phyloP scores from a whole-genome alignment of 2,888 invertebrate species.

The Timema podura region DNA sequence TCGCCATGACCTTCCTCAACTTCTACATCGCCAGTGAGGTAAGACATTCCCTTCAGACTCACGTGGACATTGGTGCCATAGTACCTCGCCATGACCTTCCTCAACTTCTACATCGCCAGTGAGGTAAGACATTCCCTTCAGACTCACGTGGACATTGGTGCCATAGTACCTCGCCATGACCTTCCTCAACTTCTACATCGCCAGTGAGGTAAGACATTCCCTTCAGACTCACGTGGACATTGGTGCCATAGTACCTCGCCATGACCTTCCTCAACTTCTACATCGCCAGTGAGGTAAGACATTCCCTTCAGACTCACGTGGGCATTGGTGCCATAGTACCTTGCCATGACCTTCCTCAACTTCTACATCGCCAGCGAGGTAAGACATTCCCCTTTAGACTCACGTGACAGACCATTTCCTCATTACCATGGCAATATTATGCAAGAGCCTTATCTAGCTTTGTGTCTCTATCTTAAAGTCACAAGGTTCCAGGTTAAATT shows the following conservation, averaged over 20 bases:
- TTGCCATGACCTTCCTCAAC: slow-evolving; percentile 77
- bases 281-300: slow-evolving; percentile 69
- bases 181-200: slow-evolving; percentile 76
- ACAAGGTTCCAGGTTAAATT: no score
- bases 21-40: slow-evolving; percentile 79
- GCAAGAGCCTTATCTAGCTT: no score
- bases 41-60: slow-evolving; percentile 69
- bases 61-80: slow-evolving; percentile 75
- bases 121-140: slow-evolving; percentile 66
- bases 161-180: slow-evolving; percentile 85
- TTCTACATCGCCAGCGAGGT: slow-evolving; percentile 79
- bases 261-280: slow-evolving; percentile 80
- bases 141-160: slow-evolving; percentile 70
- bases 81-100: slow-evolving; percentile 74
- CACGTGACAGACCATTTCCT: slow-evolving; percentile 47
- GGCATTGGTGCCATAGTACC: slow-evolving; percentile 78
- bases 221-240: slow-evolving; percentile 66
- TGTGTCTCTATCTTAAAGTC: no score
- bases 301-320: slow-evolving; percentile 69
- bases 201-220: slow-evolving; percentile 73
- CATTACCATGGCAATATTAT: no score
- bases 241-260: slow-evolving; percentile 80
- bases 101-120: slow-evolving; percentile 80
- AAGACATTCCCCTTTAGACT: slow-evolving; percentile 69
- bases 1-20: slow-evolving; percentile 77